These are phyloP conservation scores for Poecile atricapillus DNA, from an alignment of 2,113 vertebrate genomes.

Conservation along the genomic window DNA sequence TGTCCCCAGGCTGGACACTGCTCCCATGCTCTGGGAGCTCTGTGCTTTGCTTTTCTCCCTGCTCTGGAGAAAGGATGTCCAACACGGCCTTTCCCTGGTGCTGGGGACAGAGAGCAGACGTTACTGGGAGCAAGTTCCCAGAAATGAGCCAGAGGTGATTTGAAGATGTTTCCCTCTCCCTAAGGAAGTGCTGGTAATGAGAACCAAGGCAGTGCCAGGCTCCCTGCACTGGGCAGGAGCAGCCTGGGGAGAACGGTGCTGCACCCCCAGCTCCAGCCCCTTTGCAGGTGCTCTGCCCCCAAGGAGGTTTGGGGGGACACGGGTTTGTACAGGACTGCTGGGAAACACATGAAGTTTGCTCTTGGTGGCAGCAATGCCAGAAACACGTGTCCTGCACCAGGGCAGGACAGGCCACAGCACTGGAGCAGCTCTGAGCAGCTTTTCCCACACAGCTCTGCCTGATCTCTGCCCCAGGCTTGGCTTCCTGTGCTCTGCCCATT, in stretches of 20 bases:
- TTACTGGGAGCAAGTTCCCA: background rate
- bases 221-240: background rate
- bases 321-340: too few species aligned
- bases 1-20: background rate
- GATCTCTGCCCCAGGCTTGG: fast-evolving
- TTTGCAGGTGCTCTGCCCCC: background rate
- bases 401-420: background rate
- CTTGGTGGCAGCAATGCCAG: background rate
- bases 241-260: background rate
- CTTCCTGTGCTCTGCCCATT: fast-evolving
- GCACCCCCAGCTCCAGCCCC: background rate
- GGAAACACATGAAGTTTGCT: background rate
- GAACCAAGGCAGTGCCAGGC: background rate
- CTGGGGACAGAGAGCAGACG: background rate
- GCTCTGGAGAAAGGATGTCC: background rate
- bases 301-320: fast-evolving
- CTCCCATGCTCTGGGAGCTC: fast-evolving
- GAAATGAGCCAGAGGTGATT: background rate
- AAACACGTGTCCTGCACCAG: background rate
- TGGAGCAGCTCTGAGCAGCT: background rate
- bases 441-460: background rate
- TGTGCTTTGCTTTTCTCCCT: background rate
- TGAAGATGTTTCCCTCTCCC: background rate
- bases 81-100: fast-evolving
- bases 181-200: fast-evolving